A percentile compares a stretch with the other conserved stretches of the same genome.
These are phyloP conservation scores for Peromyscus californicus DNA, from an alignment of 2,113 vertebrate genomes.

Conservation along the genomic window DNA sequence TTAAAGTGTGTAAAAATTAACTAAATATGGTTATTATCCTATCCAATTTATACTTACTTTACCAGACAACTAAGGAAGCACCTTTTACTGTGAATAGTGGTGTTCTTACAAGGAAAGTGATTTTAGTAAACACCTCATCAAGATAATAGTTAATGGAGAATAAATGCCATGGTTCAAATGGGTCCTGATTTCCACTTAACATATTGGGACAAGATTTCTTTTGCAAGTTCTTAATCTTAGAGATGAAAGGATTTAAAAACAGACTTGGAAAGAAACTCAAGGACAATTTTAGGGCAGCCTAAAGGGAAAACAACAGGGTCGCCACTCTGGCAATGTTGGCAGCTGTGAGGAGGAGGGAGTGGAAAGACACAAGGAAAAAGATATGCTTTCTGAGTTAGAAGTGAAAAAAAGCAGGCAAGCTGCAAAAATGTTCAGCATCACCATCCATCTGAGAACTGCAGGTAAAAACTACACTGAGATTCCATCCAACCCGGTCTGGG, in stretches of 20 bases:
- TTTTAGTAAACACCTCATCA: neutral
- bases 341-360: neutral
- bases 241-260: neutral
- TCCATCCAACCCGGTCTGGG: no score
- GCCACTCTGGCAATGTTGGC: no score
- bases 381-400: neutral
- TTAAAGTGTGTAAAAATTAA: conserved; percentile 37
- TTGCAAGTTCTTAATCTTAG: neutral
- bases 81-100: neutral
- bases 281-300: neutral
- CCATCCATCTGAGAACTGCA: no score
- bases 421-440: neutral
- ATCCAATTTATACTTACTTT: neutral
- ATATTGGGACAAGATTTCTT: neutral
- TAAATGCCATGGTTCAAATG: neutral
- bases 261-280: neutral
- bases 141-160: neutral
- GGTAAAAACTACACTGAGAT: neutral
- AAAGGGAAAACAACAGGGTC: neutral
- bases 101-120: neutral
- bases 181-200: neutral
- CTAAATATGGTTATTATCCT: neutral
- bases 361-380: no score
- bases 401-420: no score
- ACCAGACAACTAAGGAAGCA: neutral